Evolutionary conservation across 2,888 invertebrate genomes (phyloP), one percentile per base, ranked within the genome.

Genomic region (Drosophila bunnanda): DNA sequence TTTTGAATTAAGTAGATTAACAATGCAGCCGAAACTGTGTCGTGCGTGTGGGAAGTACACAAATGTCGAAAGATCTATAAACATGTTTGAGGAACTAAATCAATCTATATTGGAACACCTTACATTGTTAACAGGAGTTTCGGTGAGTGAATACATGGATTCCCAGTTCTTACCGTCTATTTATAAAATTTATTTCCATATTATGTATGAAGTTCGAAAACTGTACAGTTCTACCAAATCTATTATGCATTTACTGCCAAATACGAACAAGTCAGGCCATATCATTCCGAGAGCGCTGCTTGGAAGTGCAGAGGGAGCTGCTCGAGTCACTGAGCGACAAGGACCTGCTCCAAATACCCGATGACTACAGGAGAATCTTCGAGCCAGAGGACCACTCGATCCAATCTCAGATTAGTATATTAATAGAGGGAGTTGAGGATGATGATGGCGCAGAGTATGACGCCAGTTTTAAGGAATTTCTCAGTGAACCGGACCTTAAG

Each of bases 271-370:
- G 69, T 4, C 77, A 73, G 32, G 76, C 79, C 12, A 70, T 78
- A 7, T 17, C 67, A 28, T 82, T 82, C 32, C 74, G 87, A 3
- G 43, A 80, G 10, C 68, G 77, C 34, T 69, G 76, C 3, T 43
- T 86, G 38, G 60, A 56, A n/a, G 64, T 77, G 1, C 84, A 82
- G 7, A 64, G 65, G 8, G 64, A 76, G 2, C 67, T 82, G 2
- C 50, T 82, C 1, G 43, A 50, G 9, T 50, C 59, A 4, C 34
- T 83, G 17, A 65, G 46, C 15, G 75, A 66, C 15, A 60, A 76
- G 7, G 67, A 83, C 15, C 17, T 70, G 3, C 17, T 69, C 1
- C 20, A 69, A 22, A 61, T 78, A 20, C 65, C 80, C 12, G 22
- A 43, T 25, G 61, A 66, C 7, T 82, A 69, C 22, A 76, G 25